A percentile compares a stretch with the other conserved stretches of the same genome.
Evolutionary conservation across 2,888 invertebrate genomes (phyloP).

Genomic region (Drosophila neutralis): DNA sequence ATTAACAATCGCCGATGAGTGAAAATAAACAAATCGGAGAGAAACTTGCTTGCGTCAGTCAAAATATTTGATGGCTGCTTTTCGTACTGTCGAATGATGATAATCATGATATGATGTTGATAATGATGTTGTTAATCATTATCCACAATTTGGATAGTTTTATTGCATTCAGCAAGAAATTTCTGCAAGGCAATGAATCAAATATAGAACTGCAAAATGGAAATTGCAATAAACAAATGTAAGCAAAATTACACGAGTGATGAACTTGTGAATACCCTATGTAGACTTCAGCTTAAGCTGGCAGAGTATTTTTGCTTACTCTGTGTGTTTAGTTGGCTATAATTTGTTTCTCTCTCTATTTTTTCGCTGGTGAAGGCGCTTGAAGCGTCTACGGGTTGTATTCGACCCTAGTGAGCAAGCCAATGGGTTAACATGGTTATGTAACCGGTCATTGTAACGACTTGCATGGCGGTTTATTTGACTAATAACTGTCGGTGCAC

Average conservation of each 20-base stretch:
- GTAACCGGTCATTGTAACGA: background rate
- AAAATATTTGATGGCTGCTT: slow-evolving; percentile 18
- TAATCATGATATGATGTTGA: background rate
- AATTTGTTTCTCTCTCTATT: background rate
- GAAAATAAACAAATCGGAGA: slow-evolving; percentile 21
- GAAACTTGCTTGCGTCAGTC: slow-evolving; percentile 44
- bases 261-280: background rate
- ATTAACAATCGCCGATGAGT: slow-evolving; percentile 23
- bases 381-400: too few species aligned
- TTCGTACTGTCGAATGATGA: background rate
- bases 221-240: slow-evolving; percentile 8
- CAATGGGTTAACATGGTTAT: too few species aligned
- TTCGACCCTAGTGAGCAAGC: too few species aligned
- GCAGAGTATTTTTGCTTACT: background rate
- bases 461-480: background rate
- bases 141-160: slow-evolving; percentile 4
- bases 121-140: background rate
- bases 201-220: slow-evolving; percentile 11
- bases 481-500: background rate
- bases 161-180: slow-evolving; percentile 2
- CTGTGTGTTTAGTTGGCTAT: background rate
- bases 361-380: too few species aligned
- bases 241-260: too few species aligned
- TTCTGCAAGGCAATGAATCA: background rate
- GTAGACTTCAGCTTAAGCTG: background rate